Evolutionary conservation across 1,140 invertebrate species (phyloP).

Genomic region (Oncopodura yosiiana): DNA sequence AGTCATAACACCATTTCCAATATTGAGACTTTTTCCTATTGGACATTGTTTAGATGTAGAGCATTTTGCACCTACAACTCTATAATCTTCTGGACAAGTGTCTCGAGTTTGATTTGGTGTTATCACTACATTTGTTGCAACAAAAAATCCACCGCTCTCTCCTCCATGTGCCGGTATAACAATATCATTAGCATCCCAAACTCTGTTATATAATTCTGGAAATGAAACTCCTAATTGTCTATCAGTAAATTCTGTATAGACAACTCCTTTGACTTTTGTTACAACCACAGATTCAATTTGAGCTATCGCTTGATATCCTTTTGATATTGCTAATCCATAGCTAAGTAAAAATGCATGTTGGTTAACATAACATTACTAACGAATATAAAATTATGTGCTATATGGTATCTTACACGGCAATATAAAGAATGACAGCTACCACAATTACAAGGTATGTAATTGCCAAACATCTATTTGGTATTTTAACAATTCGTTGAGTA

Average conservation of each 20-base stretch:
- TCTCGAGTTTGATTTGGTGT: slow-evolving; percentile 44
- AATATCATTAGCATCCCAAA: slow-evolving; percentile 50
- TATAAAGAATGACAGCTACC: slow-evolving; percentile 14
- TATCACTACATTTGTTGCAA: slow-evolving; percentile 47
- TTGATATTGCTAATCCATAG: slow-evolving; percentile 45
- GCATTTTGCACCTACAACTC: slow-evolving; percentile 24
- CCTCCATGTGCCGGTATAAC: slow-evolving; percentile 43
- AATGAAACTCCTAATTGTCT: slow-evolving; percentile 15
- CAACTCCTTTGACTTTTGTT: slow-evolving; percentile 48
- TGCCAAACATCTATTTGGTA: slow-evolving; percentile 26
- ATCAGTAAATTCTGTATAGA: slow-evolving; percentile 39
- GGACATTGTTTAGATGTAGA: slow-evolving; percentile 34
- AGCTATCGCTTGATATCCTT: slow-evolving; percentile 47
- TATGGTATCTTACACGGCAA: slow-evolving; percentile 25
- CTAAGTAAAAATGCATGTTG: slow-evolving; percentile 36
- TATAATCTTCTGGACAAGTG: slow-evolving; percentile 41
- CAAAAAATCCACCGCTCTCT: slow-evolving; percentile 49
- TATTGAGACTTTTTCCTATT: slow-evolving; percentile 29
- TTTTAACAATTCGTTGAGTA: slow-evolving; percentile 22
- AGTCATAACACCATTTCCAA: slow-evolving; percentile 42
- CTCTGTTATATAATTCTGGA: slow-evolving; percentile 37
- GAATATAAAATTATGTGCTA: too few relatives aligned
- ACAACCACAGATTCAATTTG: slow-evolving; percentile 43
- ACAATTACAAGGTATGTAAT: slow-evolving; percentile 19
- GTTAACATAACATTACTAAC: too few relatives aligned